Base-by-base conservation (phyloP, 2,113 vertebrate species). In the Corythaeola cristata region DNA sequence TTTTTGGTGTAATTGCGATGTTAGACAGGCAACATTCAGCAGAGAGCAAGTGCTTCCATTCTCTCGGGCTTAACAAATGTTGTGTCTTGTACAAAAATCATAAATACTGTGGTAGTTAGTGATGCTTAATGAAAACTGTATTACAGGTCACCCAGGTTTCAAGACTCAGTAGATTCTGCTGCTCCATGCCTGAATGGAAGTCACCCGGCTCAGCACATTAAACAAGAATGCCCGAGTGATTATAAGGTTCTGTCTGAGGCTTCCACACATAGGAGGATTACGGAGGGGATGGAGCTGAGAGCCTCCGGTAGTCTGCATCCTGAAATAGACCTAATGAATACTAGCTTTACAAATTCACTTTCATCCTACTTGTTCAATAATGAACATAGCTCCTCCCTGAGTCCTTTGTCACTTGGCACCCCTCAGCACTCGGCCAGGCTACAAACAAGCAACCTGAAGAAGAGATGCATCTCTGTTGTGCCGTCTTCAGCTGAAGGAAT, bases 311-410 rank as follows among this genome's bases (percentile, higher is more conserved):
- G 97, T 50, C 95, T 97, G 92, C 97, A 97, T 91, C 90, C 97
- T 81, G 97, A 98, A 91, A 85, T 94, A 92, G 97, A 96, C 88
- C 89, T 97, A 97, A 79, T 97, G 97, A 95, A 98, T 97, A 77
- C 98, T 97, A 83, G 97, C 98, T 97, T 98, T 98, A 93, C 97
- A 94, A 98, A 98, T 88, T 96, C 98, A 85, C 97, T 98, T 96
- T 98, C 98, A 56, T 98, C 98, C 71, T 99, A 98, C 97, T 96
- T 98, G 92, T 99, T 99, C 98, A 99, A 99, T 98, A 98, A 99
- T 98, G 98, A 98, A 98, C 98, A 99, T 96, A 88, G 98, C 98
- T 98, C 98, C 98, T 98, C 98, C 98, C 94, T 98, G 68, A 94
- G 98, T 96, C 97, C 99, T 98, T 98, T 98, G 98, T 98, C 98